Conservation (phyloP, 1,140 invertebrate species). For the Lanistes nyassanus region DNA sequence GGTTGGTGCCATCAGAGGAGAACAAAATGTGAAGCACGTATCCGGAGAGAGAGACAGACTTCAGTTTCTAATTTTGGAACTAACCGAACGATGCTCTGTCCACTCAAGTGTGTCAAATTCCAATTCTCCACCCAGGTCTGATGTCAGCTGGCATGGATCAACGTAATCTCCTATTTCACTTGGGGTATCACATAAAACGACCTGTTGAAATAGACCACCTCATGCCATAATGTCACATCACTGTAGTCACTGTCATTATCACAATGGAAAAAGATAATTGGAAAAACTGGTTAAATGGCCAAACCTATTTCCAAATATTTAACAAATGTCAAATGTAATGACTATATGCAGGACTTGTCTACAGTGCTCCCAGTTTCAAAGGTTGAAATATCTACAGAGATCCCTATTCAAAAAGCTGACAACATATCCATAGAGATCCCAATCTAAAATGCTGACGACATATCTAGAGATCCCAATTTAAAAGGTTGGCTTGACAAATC, state of each 20-base stretch:
- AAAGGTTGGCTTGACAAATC: no score
- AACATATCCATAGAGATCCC: no score
- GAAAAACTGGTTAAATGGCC: no score
- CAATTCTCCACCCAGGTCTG: conserved; percentile 87
- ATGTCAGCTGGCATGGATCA: conserved; percentile 85
- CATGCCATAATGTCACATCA: neutral
- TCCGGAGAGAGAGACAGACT: no score
- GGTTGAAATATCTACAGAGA: neutral
- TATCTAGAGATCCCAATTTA: no score
- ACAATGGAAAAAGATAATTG: no score
- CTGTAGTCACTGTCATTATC: neutral
- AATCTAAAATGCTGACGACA: no score
- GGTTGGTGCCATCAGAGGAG: no score
- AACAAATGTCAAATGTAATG: neutral
- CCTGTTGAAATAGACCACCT: conserved; percentile 54
- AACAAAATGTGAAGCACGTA: no score
- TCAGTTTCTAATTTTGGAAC: conserved; percentile 58
- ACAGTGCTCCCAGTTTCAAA: neutral
- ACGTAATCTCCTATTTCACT: conserved; percentile 86
- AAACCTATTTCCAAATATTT: neutral
- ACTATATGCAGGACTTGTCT: no score
- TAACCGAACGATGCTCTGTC: conserved; percentile 95
- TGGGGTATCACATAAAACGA: conserved; percentile 65
- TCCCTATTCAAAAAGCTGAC: neutral
- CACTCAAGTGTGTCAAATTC: conserved; percentile 93